Percentiles rank a stretch among this genome's conserved stretches.
phyloP scores from a whole-genome alignment of 2,888 invertebrate genomes.

The Tetranychus piercei region DNA sequence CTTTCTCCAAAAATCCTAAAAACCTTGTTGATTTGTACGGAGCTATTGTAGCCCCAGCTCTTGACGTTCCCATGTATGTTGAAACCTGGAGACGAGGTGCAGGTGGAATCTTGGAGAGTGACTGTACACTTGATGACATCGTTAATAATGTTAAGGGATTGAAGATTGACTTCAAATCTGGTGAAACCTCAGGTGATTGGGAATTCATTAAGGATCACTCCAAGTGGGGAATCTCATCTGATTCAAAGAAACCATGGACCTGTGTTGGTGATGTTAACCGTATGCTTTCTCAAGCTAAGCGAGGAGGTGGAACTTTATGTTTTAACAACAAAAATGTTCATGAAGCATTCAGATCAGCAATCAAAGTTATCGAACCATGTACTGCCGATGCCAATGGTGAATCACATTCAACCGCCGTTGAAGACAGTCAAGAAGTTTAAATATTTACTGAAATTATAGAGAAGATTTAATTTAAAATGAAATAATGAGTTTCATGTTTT shows the following conservation, averaged over 20 bases:
- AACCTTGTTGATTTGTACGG: slow-evolving; percentile 29
- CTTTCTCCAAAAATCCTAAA: slow-evolving; percentile 18
- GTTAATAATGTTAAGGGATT: slow-evolving; percentile 28
- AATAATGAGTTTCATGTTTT: background rate
- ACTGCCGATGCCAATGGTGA: background rate
- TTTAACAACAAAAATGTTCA: slow-evolving; percentile 46
- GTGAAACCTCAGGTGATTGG: slow-evolving; percentile 6
- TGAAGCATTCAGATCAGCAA: slow-evolving; percentile 44
- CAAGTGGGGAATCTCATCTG: slow-evolving; percentile 29
- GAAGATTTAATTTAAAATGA: background rate
- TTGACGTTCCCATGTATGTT: slow-evolving; percentile 30
- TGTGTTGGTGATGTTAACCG: slow-evolving; percentile 37
- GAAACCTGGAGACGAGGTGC: slow-evolving; percentile 36
- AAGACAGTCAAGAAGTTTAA: background rate
- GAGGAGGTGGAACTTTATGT: slow-evolving; percentile 74
- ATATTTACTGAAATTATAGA: background rate
- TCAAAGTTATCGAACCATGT: slow-evolving; percentile 43
- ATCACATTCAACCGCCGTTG: background rate
- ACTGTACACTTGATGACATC: slow-evolving; percentile 28
- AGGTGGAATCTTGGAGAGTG: slow-evolving; percentile 30
- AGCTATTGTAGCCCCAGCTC: slow-evolving; percentile 28
- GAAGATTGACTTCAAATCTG: background rate
- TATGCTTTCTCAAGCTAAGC: slow-evolving; percentile 43
- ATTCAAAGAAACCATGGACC: slow-evolving; percentile 28
- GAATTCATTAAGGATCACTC: slow-evolving; percentile 29